These are phyloP conservation scores for Tachuris rubrigastra DNA, from an alignment of 2,113 vertebrate species.

Conservation along the genomic window DNA sequence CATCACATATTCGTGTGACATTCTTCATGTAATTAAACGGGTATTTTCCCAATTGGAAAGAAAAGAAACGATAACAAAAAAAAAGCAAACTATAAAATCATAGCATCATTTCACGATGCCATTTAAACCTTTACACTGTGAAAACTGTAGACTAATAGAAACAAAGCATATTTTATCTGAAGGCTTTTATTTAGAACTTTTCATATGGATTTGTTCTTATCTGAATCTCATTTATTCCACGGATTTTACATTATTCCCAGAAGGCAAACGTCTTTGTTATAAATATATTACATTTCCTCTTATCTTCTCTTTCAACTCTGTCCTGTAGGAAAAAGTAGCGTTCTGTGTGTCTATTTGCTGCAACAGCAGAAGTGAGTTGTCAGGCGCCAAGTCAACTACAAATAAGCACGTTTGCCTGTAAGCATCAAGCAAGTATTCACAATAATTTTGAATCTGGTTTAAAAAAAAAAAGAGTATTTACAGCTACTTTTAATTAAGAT, in stretches of 20 bases:
- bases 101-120: neutral
- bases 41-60: neutral
- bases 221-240: neutral
- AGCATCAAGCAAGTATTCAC: neutral
- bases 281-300: neutral
- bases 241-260: neutral
- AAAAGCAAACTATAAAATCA: neutral
- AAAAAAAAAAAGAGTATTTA: neutral
- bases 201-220: neutral
- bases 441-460: neutral
- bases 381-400: neutral
- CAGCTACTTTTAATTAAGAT: neutral
- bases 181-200: constrained; percentile 19
- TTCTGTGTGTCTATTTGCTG: neutral
- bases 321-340: neutral
- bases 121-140: neutral
- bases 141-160: neutral
- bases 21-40: neutral
- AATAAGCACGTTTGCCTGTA: neutral
- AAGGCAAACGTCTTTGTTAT: neutral
- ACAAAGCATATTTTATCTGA: neutral
- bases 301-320: neutral
- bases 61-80: neutral
- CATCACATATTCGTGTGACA: neutral
- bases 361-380: neutral